phyloP scores from a whole-genome alignment of 1,140 invertebrate genomes.

The Conus ventricosus region DNA sequence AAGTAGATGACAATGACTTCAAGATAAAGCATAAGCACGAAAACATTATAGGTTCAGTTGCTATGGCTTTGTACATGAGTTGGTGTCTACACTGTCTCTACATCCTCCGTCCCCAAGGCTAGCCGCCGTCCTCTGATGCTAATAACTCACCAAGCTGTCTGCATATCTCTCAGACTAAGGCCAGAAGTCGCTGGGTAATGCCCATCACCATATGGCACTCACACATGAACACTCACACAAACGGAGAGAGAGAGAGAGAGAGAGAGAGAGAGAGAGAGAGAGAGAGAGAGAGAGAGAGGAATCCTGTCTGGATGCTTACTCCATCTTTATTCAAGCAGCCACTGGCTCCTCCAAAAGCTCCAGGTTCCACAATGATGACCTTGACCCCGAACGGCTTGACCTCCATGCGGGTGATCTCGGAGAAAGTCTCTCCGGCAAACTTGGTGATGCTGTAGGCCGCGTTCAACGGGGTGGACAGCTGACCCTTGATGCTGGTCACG shows the following conservation, averaged over 20 bases:
- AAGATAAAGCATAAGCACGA: too few relatives aligned
- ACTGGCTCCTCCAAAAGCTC: constrained; percentile 72
- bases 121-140: too few relatives aligned
- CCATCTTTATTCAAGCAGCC: constrained; percentile 40
- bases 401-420: constrained; percentile 69
- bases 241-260: neutral
- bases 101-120: too few relatives aligned
- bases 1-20: too few relatives aligned
- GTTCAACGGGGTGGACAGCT: constrained; percentile 82
- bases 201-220: too few relatives aligned
- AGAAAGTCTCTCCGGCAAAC: constrained; percentile 80
- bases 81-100: too few relatives aligned
- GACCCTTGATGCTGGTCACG: constrained; percentile 87
- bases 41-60: too few relatives aligned
- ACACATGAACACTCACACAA: neutral
- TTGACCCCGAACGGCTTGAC: constrained; percentile 70
- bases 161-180: too few relatives aligned
- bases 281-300: too few relatives aligned
- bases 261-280: neutral
- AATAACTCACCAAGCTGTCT: too few relatives aligned
- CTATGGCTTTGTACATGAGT: too few relatives aligned
- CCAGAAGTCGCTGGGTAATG: too few relatives aligned
- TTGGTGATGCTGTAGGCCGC: constrained; percentile 88
- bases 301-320: neutral
- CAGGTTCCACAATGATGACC: constrained; percentile 72